phyloP scores from a whole-genome alignment of 2,113 vertebrate genomes.

The Orientallactaga bullata region DNA sequence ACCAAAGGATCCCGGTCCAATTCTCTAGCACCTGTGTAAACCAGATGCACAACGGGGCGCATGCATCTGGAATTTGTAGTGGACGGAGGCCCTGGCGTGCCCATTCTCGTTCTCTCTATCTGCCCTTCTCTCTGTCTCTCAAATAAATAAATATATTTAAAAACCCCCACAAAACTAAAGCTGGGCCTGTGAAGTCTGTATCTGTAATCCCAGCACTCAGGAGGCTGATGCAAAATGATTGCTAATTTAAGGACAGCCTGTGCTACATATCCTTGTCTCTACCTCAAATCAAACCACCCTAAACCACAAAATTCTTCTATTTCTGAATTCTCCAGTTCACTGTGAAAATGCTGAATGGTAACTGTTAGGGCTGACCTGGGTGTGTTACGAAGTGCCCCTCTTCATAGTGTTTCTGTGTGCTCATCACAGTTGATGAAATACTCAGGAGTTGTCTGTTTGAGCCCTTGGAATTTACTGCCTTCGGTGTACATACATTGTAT shows the following conservation, averaged over 20 bases:
- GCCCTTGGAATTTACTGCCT: background rate
- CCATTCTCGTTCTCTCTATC: no score
- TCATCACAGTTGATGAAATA: background rate
- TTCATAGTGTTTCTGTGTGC: background rate
- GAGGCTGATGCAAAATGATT: background rate
- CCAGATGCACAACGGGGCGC: no score
- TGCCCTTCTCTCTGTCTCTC: no score
- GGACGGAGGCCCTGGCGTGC: no score
- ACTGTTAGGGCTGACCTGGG: background rate
- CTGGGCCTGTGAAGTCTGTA: background rate
- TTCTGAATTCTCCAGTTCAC: background rate
- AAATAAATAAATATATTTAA: no score
- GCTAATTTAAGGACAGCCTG: background rate
- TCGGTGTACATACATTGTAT: background rate
- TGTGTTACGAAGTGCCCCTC: background rate
- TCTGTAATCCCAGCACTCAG: background rate
- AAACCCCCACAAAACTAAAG: no score
- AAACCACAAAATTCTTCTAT: background rate
- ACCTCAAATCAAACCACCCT: background rate
- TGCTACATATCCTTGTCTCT: background rate
- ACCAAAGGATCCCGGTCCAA: no score
- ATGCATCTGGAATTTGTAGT: no score
- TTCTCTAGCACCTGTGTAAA: no score
- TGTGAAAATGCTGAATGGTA: constrained; percentile 7
- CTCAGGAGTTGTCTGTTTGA: background rate